Base-by-base conservation (phyloP, 2,797 vertebrate genomes). In the Phalanger gymnotis region DNA sequence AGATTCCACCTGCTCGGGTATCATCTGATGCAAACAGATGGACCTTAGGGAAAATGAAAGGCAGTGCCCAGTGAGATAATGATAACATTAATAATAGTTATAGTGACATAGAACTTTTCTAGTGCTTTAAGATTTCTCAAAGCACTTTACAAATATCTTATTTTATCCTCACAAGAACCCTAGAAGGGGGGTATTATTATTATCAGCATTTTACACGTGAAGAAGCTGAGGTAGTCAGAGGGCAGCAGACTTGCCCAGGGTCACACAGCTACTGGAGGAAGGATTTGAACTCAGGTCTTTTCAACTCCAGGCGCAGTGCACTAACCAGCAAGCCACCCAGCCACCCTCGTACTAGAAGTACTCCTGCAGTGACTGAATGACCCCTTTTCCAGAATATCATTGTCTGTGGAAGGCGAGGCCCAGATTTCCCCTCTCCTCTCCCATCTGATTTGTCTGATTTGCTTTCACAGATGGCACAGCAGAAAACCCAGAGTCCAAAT, bases 401-500 rank as follows among this genome's bases (percentile, higher is more conserved):
- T 3, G 0, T 3, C 1, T 51, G 40, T 47, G 73, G 19, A 31
- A 11, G 9, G 16, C 0, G 3, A 40, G n/a, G n/a, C 2, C 19
- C 19, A 12, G 5, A 22, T 40, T 7, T 40, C n/a, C 19, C 4
- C 4, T n/a, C 31, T 34, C 31, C n/a, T 66, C 58, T 30, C 3
- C 12, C 0, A 5, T 4, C 11, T 1, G 12, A 11, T 30, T 58
- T 4, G 1, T 58, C 30, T 13, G 58, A 61, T 34, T 34, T 0
- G 4, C 31, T 61, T 34, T 61, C 31, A 34, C 58, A 61, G 57
- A 1, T 34, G 58, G 12, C 31, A 61, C 16, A 40, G 34, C 5
- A 13, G 14, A 47, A 81, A 31, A 81, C 5, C 58, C 31, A 2
- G 16, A 3, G 19, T 40, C 4, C 19, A 40, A 22, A 40, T 10